phyloP scores from a whole-genome alignment of 2,113 vertebrate genomes.

The Myotis brandtii region DNA sequence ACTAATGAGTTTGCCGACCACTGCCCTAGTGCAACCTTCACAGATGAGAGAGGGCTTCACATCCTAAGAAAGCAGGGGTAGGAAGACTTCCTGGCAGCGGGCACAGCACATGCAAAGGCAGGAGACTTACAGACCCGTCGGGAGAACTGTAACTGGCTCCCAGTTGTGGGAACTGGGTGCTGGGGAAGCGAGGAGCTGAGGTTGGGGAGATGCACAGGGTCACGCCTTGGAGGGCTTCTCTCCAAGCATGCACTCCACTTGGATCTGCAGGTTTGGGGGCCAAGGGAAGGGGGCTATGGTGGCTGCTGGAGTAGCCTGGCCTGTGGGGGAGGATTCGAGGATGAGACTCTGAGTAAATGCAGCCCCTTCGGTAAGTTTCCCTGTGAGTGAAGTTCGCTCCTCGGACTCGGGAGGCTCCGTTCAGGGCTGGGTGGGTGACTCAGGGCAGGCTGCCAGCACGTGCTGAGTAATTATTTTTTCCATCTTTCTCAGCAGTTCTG shows the following conservation, averaged over 20 bases:
- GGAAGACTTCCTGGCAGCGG: not conserved
- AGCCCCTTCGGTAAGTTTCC: not conserved
- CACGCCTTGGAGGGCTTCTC: not conserved
- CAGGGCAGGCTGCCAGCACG: not conserved
- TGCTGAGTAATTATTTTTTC: not conserved
- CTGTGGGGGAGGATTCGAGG: not conserved
- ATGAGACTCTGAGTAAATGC: not conserved
- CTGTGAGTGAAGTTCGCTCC: not conserved
- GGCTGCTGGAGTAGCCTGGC: not conserved
- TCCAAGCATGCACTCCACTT: not conserved
- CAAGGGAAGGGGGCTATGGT: not conserved
- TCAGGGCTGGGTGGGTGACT: not conserved
- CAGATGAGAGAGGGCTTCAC: not conserved
- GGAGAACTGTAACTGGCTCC: not conserved
- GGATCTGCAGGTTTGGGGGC: not conserved
- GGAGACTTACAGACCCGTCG: not conserved
- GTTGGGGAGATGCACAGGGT: not conserved
- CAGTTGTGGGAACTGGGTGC: accelerated
- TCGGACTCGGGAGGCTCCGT: not conserved
- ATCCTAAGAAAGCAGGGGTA: not conserved
- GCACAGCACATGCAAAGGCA: not conserved
- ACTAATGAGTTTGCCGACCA: no score
- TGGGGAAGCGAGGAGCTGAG: not conserved
- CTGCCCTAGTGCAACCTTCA: not conserved
- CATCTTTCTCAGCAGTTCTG: not conserved